Base-by-base conservation (phyloP, 2,113 vertebrate genomes). In the Festucalex cinctus region DNA sequence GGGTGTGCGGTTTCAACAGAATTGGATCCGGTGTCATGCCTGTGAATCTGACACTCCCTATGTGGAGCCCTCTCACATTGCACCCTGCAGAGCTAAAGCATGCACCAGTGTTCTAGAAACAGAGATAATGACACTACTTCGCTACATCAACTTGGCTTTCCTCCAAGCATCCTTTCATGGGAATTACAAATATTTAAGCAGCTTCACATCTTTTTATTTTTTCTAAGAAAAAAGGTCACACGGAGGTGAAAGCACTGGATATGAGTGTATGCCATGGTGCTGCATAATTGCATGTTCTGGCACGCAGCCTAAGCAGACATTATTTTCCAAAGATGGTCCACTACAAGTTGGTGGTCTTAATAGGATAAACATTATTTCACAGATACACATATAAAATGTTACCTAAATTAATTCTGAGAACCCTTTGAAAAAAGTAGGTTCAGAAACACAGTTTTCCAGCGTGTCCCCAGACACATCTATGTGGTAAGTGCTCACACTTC, bases 41-140 rank as follows among this genome's bases (percentile, higher is more conserved):
- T 61, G 37, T 36, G 80, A 76, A 83, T 65, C 28, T 66, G 79
- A 88, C 66, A 83, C 80, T 67, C 66, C 79, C 84, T 76, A 65
- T 83, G 62, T 53, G 26, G 17, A 57, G 39, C 61, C 43, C 12
- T 85, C 83, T 90, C 83, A 74, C 41, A 71, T 86, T 86, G 63
- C 84, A 57, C 17, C 22, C 17, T 56, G 66, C 48, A 43, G 28
- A 26, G 68, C 48, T 61, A 54, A 43, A 14, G 43, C 59, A 64
- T 17, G 44, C 51, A 53, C 39, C 10, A 4, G 70, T 63, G 57
- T 20, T 48, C 63, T 62, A n/a, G 78, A 83, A 59, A 63, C 16
- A 16, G 10, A 74, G 37, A 75, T 70, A 75, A 75, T 28, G 36
- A 51, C 41, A 28, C 46, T 56, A 36, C 37, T 20, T 24, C 37